Evolutionary conservation across 2,113 vertebrate genomes (phyloP).

Genomic region (Crotalus viridis): DNA sequence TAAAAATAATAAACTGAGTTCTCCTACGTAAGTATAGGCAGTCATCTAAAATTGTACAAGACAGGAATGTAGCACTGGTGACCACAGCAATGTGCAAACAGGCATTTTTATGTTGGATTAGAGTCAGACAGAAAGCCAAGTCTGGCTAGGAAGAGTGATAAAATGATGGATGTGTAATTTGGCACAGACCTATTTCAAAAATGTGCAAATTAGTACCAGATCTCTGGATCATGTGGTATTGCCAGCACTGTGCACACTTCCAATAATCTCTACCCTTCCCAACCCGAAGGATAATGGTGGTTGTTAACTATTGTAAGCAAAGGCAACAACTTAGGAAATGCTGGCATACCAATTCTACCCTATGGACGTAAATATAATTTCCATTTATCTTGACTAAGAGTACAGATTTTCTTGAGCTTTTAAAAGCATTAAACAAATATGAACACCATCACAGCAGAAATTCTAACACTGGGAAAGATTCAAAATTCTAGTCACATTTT

Average conservation of each 20-base stretch:
- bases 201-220: neutral
- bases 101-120: neutral
- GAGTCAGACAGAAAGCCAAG: neutral
- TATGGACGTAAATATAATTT: neutral
- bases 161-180: neutral
- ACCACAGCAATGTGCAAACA: neutral
- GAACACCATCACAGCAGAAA: neutral
- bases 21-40: fast-evolving
- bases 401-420: neutral
- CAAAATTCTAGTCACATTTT: neutral
- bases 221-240: neutral
- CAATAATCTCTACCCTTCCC: neutral
- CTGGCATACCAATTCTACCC: neutral
- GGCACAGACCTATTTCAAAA: neutral
- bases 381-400: neutral
- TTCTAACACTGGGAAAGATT: neutral
- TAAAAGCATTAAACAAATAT: neutral
- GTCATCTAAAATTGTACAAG: too few relatives aligned
- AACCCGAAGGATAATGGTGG: neutral
- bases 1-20: fast-evolving
- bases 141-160: neutral
- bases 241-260: neutral
- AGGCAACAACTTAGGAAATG: neutral
- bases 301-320: neutral
- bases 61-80: neutral